These are phyloP conservation scores for Astur gentilis DNA, from an alignment of 2,113 vertebrate genomes.

Conservation along the genomic window DNA sequence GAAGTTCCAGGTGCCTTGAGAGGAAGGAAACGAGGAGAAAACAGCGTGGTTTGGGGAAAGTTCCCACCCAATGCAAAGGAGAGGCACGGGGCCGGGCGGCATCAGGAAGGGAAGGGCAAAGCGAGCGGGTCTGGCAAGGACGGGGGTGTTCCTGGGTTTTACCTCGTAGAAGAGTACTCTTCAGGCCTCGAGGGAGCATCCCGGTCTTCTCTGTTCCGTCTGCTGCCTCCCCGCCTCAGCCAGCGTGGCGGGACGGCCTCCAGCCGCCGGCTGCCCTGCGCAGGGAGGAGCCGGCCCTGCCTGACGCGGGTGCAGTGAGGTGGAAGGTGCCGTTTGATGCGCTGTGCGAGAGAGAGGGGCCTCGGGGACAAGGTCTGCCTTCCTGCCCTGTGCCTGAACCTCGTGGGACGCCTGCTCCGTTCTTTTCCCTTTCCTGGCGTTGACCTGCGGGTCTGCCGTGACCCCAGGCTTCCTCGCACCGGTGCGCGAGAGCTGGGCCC, in stretches of 20 bases:
- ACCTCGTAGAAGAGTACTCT: background rate
- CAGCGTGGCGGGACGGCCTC: background rate
- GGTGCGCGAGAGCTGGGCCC: accelerated
- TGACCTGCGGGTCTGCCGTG: background rate
- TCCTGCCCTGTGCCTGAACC: background rate
- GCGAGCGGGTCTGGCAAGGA: background rate
- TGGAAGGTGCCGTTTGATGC: background rate
- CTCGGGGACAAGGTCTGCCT: background rate
- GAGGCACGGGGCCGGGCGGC: accelerated
- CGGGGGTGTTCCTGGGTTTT: background rate
- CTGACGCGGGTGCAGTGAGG: accelerated
- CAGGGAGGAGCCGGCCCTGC: background rate
- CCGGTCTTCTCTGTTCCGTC: background rate
- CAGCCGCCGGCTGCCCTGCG: background rate
- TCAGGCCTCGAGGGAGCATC: background rate
- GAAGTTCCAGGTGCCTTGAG: background rate
- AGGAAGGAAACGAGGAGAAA: background rate
- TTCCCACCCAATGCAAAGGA: background rate
- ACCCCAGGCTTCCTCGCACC: background rate
- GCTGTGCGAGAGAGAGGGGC: background rate
- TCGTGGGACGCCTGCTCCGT: background rate
- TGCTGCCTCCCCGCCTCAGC: background rate
- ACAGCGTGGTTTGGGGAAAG: background rate
- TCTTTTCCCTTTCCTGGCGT: slow-evolving; percentile 15
- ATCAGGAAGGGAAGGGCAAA: background rate